Evolutionary conservation across 2,888 invertebrate genomes (phyloP), one percentile per base, ranked within the genome.

Genomic region (Torymus tubicola): DNA sequence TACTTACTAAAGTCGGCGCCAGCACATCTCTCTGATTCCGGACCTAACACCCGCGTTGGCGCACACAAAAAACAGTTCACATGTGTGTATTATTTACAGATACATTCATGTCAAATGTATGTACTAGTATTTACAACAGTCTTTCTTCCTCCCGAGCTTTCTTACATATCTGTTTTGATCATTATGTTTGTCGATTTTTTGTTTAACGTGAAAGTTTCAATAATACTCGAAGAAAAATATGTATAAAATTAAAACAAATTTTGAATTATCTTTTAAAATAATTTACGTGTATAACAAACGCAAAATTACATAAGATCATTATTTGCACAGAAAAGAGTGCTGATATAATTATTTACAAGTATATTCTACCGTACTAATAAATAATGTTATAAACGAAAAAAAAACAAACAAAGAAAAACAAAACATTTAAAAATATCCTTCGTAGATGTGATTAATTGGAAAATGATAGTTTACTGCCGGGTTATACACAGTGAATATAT

Each of bases 1-100:
- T 93, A 93, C 93, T 93, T 93, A 93, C 93, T 93, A 90, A 92
- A 91, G 89, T 92, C 92, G 86, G 89, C 90, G 88, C 92, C 92
- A 88, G 92, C 91, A 91, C 93, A 93, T 88, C 92, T 92, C 89
- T 92, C 91, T 89, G 92, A 89, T 89, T 93, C 93, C 85, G 93
- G 93, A 93, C 93, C 93, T 93, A 80, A 78, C 55, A 88, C 87
- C 86, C 87, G 85, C 87, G 88, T 86, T 87, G 88, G 88, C 89
- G 89, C 90, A 91, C 90, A 89, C 90, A 89, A 88, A 87, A 86
- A 86, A 86, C 84, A 85, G 81, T 88, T 89, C 87, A 90, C 88
- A 89, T 88, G 85, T 89, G 87, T 88, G 88, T 89, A 89, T 88
- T 90, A 90, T 89, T 88, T 90, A 90, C 90, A 89, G 65, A 71